Evolutionary conservation across 1,140 invertebrate species (phyloP).

Genomic region (Heliconius nattereri): DNA sequence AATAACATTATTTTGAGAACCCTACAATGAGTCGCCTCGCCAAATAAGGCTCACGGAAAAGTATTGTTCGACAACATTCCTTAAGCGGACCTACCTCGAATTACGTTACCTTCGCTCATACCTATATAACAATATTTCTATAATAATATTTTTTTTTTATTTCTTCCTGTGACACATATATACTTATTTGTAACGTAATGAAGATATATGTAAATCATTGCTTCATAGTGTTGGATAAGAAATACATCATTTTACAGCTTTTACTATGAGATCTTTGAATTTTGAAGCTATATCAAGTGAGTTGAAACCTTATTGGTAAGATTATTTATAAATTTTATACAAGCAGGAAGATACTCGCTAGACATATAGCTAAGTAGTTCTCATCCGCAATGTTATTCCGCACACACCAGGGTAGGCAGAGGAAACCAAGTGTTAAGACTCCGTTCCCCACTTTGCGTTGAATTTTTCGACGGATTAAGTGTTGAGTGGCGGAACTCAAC

Average conservation of each 20-base stretch:
- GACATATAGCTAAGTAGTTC: too few relatives aligned
- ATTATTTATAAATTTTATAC: too few relatives aligned
- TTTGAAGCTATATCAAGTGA: too few relatives aligned
- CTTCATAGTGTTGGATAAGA: not conserved
- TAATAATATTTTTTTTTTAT: not conserved
- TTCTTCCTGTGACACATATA: not conserved
- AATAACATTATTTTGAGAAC: conserved; percentile 13
- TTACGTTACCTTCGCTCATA: conserved; percentile 29
- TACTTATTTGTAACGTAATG: not conserved
- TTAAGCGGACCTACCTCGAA: conserved; percentile 33
- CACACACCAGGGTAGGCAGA: too few relatives aligned
- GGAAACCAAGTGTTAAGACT: too few relatives aligned
- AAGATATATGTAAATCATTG: not conserved
- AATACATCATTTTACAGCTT: not conserved
- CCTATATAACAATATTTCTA: conserved; percentile 6
- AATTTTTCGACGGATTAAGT: too few relatives aligned
- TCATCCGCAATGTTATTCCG: too few relatives aligned
- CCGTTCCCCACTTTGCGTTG: too few relatives aligned
- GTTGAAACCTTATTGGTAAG: too few relatives aligned
- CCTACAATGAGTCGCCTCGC: conserved; percentile 24
- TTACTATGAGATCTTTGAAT: not conserved
- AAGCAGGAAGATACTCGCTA: too few relatives aligned
- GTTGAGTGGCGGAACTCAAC: too few relatives aligned
- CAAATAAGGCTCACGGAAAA: conserved; percentile 48
- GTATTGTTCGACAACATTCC: conserved; percentile 50